Base-by-base conservation (phyloP, 2,888 invertebrate genomes). In the Temnothorax ravouxi region DNA sequence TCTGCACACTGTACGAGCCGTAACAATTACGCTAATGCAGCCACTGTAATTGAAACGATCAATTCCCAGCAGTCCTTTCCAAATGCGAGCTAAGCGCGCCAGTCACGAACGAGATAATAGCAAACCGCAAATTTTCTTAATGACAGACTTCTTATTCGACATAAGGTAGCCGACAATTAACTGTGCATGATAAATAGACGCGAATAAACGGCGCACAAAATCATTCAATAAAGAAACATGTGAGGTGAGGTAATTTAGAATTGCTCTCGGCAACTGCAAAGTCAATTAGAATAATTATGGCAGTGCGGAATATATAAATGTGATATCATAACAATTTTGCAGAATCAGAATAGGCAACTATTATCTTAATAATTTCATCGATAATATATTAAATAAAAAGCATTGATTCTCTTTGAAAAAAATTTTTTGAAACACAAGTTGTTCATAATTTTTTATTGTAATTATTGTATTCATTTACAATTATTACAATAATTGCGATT, bases 1-100 rank as follows among this genome's bases (percentile, higher is more conserved):
- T 80, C 79, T 71, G 79, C 59, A 77, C 69, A 77, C 69, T 81
- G 74, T 62, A 64, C 75, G 44, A 76, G 83, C 77, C 83, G 72
- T 85, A 83, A 85, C 85, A 85, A 84, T 88, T 84, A 80, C 75
- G 84, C 84, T 83, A 83, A 85, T 83, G 87, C 83, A 85, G 84
- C 80, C 72, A 59, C 61, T 84, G 79, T 88, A 86, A 89, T 89
- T 87, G 87, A 84, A 89, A 88, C 76, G 87, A 87, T 88, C 87
- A 83, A 87, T 85, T 87, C 82, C 87, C 88, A 25, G 76, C 82
- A 74, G 87, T 62, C 75, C 75, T 84, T 71, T 82, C 64, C 76
- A 47, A 75, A 79, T 59, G 71, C 44, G 77, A 85, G 56, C 62
- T 84, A 85, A 87, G 72, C 62, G 84, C 66, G 59, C 71, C 54